Evolutionary conservation across 92 coral and sea anemone species (phyloP).

Genomic region (Porites cylindrica): DNA sequence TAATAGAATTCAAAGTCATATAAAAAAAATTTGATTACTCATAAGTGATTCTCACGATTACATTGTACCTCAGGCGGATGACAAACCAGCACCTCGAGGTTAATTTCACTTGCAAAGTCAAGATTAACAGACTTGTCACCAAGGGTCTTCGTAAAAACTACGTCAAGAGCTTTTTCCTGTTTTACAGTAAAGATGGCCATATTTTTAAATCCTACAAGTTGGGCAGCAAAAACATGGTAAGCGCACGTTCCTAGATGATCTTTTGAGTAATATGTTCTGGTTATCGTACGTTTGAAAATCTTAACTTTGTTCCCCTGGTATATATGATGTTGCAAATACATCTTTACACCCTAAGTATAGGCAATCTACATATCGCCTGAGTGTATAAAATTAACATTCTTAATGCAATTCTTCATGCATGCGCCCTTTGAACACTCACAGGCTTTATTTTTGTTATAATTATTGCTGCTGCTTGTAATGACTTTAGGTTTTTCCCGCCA

Average conservation of each 20-base stretch:
- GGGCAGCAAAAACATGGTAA: conserved; percentile 62
- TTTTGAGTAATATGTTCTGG: too few species aligned
- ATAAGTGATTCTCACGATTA: neutral
- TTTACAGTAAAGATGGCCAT: conserved; percentile 70
- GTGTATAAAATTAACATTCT: too few species aligned
- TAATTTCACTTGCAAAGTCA: conserved; percentile 54
- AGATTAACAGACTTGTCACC: conserved; percentile 61
- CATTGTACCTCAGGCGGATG: conserved; percentile 42
- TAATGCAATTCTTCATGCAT: too few species aligned
- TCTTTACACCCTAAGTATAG: too few species aligned
- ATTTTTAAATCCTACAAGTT: conserved; percentile 55
- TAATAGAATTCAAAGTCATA: too few species aligned
- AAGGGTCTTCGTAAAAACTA: conserved; percentile 41
- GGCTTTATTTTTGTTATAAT: neutral
- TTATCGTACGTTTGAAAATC: too few species aligned
- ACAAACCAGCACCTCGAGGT: conserved; percentile 65
- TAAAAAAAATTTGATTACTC: neutral
- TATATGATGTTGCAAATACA: too few species aligned
- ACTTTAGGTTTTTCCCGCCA: conserved; percentile 59
- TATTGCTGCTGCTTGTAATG: neutral
- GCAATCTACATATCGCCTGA: too few species aligned
- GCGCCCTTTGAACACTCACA: neutral
- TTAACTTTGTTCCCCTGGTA: too few species aligned
- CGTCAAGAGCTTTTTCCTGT: conserved; percentile 52
- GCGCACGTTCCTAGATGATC: too few species aligned